These are phyloP conservation scores for Microplitis mediator DNA, from an alignment of 1,140 invertebrate genomes.

Conservation along the genomic window DNA sequence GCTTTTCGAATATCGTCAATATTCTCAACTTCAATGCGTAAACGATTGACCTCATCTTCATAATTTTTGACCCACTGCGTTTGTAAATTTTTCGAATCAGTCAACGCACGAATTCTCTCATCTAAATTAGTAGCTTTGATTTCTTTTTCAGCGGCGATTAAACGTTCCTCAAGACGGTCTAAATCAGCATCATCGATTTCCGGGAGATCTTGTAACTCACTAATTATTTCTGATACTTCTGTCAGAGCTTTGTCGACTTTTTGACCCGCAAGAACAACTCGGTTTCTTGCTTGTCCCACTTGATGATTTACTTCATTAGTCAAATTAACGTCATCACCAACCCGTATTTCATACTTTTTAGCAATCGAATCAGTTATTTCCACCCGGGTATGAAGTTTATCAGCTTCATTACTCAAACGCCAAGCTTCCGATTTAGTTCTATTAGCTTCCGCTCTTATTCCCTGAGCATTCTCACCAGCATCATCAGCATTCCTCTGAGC, in stretches of 20 bases:
- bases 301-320: slow-evolving; percentile 75
- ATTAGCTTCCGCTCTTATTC: slow-evolving; percentile 77
- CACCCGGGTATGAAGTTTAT: slow-evolving; percentile 74
- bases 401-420: slow-evolving; percentile 77
- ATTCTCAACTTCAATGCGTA: slow-evolving; percentile 83
- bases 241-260: slow-evolving; percentile 81
- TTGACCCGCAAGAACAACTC: slow-evolving; percentile 76
- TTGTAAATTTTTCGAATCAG: slow-evolving; percentile 75
- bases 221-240: slow-evolving; percentile 80
- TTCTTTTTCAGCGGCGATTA: slow-evolving; percentile 75
- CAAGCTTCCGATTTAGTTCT: slow-evolving; percentile 76
- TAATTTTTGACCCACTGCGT: slow-evolving; percentile 82
- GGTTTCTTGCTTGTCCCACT: slow-evolving; percentile 87
- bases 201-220: slow-evolving; percentile 77
- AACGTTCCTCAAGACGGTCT: slow-evolving; percentile 74
- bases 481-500: slow-evolving; percentile 68
- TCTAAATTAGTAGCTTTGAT: slow-evolving; percentile 78
- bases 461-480: slow-evolving; percentile 68
- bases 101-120: slow-evolving; percentile 73
- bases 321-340: slow-evolving; percentile 73
- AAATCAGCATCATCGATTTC: slow-evolving; percentile 75
- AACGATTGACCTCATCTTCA: slow-evolving; percentile 75
- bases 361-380: slow-evolving; percentile 74
- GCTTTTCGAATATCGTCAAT: slow-evolving; percentile 82
- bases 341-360: slow-evolving; percentile 73